Evolutionary conservation across 2,888 invertebrate species (phyloP), one percentile per base, ranked within the genome.

Genomic region (Xestia sexstrigata): DNA sequence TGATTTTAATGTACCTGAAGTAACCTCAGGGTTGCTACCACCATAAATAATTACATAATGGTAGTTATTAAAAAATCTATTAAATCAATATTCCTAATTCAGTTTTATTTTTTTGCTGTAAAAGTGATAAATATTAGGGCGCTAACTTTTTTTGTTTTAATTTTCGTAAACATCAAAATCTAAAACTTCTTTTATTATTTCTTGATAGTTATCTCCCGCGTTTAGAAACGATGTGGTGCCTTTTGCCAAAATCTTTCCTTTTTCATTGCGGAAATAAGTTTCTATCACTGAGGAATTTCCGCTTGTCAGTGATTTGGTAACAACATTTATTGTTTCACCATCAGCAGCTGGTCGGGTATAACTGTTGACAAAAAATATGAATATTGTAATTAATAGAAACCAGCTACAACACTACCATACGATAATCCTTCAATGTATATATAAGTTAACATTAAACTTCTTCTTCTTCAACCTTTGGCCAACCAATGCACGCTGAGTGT

Each of bases 271-370:
- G 11, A 91, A 72, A 13, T 47, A 83, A 0, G 90, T 87, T 83
- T 92, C 92, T 72, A 91, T 66, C 0, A 91, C 76, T 30, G 92
- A 77, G 11, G 67, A 47, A 8, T 63, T 78, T 0, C 92, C 91
- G 13, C 4, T 75, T 74, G 83, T 88, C 4, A 91, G 5, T 23
- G 88, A 60, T 58, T 85, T 87, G 1, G 91, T 87, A 72, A 88
- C 85, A 9, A 91, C 87, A 11, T 80, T 87, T 3, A 93, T 78
- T 70, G 80, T 88, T 7, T 93, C 91, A 0, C 92, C 93, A 52
- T 86, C 55, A n/a, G 2, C 47, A 17, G 89, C 91, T 39, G 81
- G 0, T 39, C 81, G 82, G 20, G 91, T 35, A 71, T 84, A 93
- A 67, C 93, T 93, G 86, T 71, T 23, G 13, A 70, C 26, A 73